Conservation (phyloP, 1,140 invertebrate species). For the Grapholita molesta region DNA sequence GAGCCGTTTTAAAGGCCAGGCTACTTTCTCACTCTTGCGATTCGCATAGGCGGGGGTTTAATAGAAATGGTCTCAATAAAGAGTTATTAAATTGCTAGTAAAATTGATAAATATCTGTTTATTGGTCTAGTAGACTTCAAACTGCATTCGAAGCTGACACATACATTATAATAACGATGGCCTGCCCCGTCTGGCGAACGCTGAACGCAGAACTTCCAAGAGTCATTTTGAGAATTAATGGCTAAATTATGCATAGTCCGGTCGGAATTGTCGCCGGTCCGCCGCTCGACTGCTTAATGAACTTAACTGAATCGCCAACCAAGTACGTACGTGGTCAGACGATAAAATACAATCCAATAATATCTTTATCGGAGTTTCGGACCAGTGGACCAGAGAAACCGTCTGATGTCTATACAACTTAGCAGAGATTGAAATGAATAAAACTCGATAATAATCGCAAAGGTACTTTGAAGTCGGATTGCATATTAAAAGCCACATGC, state of each 20-base stretch:
- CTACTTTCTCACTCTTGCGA: slow-evolving; percentile 13
- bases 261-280: slow-evolving; percentile 58
- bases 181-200: slow-evolving; percentile 54
- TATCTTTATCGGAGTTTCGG: slow-evolving; percentile 4
- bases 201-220: slow-evolving; percentile 61
- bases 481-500: slow-evolving; percentile 29
- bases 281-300: slow-evolving; percentile 57
- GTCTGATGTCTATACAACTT: neutral
- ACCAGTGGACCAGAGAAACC: slow-evolving; percentile 4
- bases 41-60: neutral
- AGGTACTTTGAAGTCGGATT: neutral
- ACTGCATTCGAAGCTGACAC: slow-evolving; percentile 43
- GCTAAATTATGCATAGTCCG: slow-evolving; percentile 70
- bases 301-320: slow-evolving; percentile 41
- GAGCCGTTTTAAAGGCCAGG: slow-evolving; percentile 12
- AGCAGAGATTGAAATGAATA: slow-evolving; percentile 5
- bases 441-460: slow-evolving; percentile 12
- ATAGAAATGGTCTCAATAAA: slow-evolving; percentile 1
- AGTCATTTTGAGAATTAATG: slow-evolving; percentile 72
- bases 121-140: slow-evolving; percentile 34
- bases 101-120: slow-evolving; percentile 6
- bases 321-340: slow-evolving; percentile 36
- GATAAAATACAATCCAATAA: slow-evolving; percentile 32
- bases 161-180: slow-evolving; percentile 54
- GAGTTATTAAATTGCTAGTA: neutral